A percentile compares a stretch with the other conserved stretches of the same genome.
Conservation (phyloP, 2,888 invertebrate species). For the Peribatodes rhomboidaria region DNA sequence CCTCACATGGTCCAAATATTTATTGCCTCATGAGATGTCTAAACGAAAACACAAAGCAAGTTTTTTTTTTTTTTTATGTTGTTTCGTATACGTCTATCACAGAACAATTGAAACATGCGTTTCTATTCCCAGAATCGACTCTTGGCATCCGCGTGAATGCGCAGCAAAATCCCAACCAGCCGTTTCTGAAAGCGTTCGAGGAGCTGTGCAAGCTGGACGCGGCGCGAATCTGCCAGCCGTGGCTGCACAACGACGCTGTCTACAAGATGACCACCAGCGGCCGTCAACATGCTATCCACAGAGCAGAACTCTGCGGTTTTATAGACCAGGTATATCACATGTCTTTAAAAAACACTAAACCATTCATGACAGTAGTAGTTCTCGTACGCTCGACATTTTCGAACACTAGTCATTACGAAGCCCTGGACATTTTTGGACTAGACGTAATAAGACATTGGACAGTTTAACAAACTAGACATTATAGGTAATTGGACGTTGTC, state of each 20-base stretch:
- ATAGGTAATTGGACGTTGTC: too few species aligned
- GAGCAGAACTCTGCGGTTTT: constrained; percentile 45
- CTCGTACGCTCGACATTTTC: too few species aligned
- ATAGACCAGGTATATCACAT: constrained; percentile 46
- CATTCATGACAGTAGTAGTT: too few species aligned
- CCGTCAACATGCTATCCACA: constrained; percentile 24
- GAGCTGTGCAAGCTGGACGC: constrained; percentile 29
- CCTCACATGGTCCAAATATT: too few species aligned
- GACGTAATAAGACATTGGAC: too few species aligned
- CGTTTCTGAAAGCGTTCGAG: constrained; percentile 48
- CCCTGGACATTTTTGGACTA: too few species aligned
- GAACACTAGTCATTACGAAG: too few species aligned
- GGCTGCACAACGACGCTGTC: constrained; percentile 51
- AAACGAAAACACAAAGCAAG: too few species aligned
- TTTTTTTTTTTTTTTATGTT: too few species aligned
- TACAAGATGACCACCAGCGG: constrained; percentile 46
- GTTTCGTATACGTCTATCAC: background rate
- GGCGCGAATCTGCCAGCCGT: constrained; percentile 48
- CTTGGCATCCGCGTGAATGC: constrained; percentile 43
- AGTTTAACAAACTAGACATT: too few species aligned
- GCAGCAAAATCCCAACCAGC: constrained; percentile 40
- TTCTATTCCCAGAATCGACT: constrained; percentile 46
- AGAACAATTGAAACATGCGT: background rate
- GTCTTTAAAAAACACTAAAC: too few species aligned
- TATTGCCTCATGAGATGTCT: too few species aligned